These are phyloP conservation scores for Naso thynnoides DNA, from an alignment of 2,797 vertebrate genomes.

Conservation along the genomic window DNA sequence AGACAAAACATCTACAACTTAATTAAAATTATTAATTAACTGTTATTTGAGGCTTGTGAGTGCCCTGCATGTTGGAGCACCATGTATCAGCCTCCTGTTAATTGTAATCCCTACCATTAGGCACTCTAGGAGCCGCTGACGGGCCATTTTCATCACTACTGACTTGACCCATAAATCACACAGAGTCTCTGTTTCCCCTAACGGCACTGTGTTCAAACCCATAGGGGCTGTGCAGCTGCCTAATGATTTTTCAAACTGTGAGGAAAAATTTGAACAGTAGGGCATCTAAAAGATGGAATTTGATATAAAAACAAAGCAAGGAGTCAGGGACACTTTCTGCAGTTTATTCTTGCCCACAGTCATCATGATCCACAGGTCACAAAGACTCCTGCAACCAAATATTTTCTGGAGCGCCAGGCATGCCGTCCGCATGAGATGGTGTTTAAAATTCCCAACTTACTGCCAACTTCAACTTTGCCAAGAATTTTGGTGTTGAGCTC, in stretches of 20 bases:
- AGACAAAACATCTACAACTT: too few relatives aligned
- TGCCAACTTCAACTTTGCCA: conserved; percentile 70
- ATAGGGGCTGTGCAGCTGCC: conserved; percentile 2
- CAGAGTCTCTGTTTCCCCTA: conserved; percentile 19
- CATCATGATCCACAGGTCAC: conserved; percentile 13
- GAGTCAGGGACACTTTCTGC: too few relatives aligned
- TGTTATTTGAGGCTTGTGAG: background rate
- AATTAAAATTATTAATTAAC: too few relatives aligned
- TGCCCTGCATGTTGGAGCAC: conserved; percentile 4
- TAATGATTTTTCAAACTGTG: conserved; percentile 31
- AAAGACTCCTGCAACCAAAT: conserved; percentile 29
- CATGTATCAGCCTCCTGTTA: conserved; percentile 12
- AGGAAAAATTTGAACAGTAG: background rate
- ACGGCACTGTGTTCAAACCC: background rate
- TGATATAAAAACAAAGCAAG: background rate
- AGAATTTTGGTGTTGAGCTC: conserved; percentile 62
- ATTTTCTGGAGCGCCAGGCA: conserved; percentile 20
- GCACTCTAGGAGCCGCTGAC: conserved; percentile 32
- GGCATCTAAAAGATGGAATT: background rate
- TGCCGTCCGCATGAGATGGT: conserved; percentile 43
- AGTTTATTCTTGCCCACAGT: conserved; percentile 5
- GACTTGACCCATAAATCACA: conserved; percentile 36
- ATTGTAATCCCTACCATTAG: conserved; percentile 29
- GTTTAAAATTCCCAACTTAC: conserved; percentile 66
- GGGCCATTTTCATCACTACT: conserved; percentile 37